These are phyloP conservation scores for Agrilus planipennis DNA, from an alignment of 1,140 invertebrate species.

Conservation along the genomic window DNA sequence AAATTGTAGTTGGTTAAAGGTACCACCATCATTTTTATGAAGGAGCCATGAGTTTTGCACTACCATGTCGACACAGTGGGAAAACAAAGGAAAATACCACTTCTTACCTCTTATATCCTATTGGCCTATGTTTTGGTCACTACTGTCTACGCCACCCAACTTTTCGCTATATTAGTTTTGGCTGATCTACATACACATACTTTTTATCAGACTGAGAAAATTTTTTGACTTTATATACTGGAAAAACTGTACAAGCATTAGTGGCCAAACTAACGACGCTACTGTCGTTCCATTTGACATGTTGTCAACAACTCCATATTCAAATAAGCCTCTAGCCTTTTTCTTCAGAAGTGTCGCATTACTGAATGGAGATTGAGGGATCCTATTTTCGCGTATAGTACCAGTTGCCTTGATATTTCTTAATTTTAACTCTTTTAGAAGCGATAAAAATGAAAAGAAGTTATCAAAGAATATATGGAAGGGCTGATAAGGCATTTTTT, in stretches of 20 bases:
- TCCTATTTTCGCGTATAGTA: slow-evolving; percentile 21
- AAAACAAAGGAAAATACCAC: slow-evolving; percentile 25
- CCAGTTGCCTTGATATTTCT: slow-evolving; percentile 13
- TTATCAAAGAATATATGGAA: slow-evolving; percentile 12
- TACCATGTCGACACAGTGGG: slow-evolving; percentile 22
- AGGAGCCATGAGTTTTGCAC: slow-evolving; percentile 27
- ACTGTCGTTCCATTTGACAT: slow-evolving; percentile 19
- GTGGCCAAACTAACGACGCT: slow-evolving; percentile 14
- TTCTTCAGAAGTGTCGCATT: too few species aligned
- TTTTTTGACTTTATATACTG: slow-evolving; percentile 13
- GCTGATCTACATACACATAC: slow-evolving; percentile 19
- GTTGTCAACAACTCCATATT: slow-evolving; percentile 9
- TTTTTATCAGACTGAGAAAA: slow-evolving; percentile 18
- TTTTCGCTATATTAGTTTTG: slow-evolving; percentile 20
- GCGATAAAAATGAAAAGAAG: slow-evolving; percentile 11
- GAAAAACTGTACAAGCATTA: slow-evolving; percentile 13
- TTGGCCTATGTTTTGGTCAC: slow-evolving; percentile 24
- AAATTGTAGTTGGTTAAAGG: too few species aligned
- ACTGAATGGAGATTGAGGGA: slow-evolving; percentile 23
- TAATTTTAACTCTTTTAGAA: slow-evolving; percentile 7
- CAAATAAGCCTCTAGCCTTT: slow-evolving; percentile 10
- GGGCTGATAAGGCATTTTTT: slow-evolving; percentile 1
- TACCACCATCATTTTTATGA: too few species aligned
- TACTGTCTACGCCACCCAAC: slow-evolving; percentile 23
- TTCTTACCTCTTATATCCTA: slow-evolving; percentile 24